Conservation (phyloP, 2,113 vertebrate genomes). For the Sorex araneus region DNA sequence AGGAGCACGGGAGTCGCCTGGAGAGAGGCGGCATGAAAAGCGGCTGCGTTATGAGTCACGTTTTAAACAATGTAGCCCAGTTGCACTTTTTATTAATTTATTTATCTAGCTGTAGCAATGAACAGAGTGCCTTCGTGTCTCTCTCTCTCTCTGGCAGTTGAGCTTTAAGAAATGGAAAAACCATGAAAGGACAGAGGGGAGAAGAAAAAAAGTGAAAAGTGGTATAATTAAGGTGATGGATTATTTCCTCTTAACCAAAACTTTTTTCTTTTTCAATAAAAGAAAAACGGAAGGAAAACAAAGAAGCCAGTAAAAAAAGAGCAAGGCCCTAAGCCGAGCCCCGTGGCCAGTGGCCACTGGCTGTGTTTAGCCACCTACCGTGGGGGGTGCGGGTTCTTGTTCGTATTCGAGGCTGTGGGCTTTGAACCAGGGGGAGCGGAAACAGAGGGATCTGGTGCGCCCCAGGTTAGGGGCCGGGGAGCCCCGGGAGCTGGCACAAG, state of each 20-base stretch:
- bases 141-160: slow-evolving; percentile 68
- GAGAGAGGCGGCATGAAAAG: too few relatives aligned
- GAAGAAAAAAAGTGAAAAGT: slow-evolving; percentile 73
- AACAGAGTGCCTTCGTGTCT: slow-evolving; percentile 59
- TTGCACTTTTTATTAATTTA: not conserved
- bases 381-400: slow-evolving; percentile 70
- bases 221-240: slow-evolving; percentile 83
- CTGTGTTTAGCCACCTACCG: slow-evolving; percentile 79
- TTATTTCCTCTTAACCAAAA: slow-evolving; percentile 82
- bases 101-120: slow-evolving; percentile 57
- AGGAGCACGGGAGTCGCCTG: not conserved
- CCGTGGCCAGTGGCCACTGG: slow-evolving; percentile 69
- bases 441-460: slow-evolving; percentile 62
- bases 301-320: slow-evolving; percentile 84
- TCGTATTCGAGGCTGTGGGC: slow-evolving; percentile 62
- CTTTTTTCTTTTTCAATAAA: slow-evolving; percentile 67
- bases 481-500: not conserved
- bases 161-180: slow-evolving; percentile 80
- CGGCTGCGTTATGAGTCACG: slow-evolving; percentile 64
- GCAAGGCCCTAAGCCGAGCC: slow-evolving; percentile 71
- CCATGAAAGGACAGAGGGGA: not conserved
- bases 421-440: slow-evolving; percentile 62
- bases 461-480: slow-evolving; percentile 1
- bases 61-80: slow-evolving; percentile 67
- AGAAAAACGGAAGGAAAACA: slow-evolving; percentile 75